A percentile compares a stretch with the other conserved stretches of the same genome.
These are phyloP conservation scores for Drosophila pegasa DNA, from an alignment of 2,888 invertebrate species.

Conservation along the genomic window DNA sequence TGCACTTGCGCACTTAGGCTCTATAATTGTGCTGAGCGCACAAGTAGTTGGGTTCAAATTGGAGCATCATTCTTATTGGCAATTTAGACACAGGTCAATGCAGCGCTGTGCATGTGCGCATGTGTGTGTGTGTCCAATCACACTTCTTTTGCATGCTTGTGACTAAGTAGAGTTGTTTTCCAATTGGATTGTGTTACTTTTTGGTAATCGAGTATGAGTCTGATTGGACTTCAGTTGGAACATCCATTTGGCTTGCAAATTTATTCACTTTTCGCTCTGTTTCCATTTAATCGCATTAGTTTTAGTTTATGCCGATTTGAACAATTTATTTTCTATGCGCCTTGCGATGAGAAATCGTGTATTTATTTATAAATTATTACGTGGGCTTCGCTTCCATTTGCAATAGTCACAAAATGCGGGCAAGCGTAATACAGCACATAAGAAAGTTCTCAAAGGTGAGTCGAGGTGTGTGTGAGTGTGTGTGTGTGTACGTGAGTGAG, in stretches of 20 bases:
- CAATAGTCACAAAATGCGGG: conserved; percentile 57
- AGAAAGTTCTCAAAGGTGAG: conserved; percentile 51
- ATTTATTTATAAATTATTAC: conserved; percentile 50
- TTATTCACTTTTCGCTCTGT: not conserved
- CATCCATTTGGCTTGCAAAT: not conserved
- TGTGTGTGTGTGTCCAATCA: not conserved
- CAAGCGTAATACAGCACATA: conserved; percentile 43
- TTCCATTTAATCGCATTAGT: conserved; percentile 2
- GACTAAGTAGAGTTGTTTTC: not conserved
- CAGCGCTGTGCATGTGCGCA: not conserved
- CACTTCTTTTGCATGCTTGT: no score
- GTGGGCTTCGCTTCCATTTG: conserved; percentile 43
- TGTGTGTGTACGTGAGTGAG: conserved; percentile 39
- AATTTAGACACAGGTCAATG: not conserved
- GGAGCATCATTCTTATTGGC: not conserved
- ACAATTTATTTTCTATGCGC: conserved; percentile 24
- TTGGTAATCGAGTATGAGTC: no score
- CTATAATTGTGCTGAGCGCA: conserved; percentile 25
- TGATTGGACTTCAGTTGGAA: not conserved
- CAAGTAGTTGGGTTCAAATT: conserved; percentile 31
- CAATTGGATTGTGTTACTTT: not conserved
- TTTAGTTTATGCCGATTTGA: conserved; percentile 1
- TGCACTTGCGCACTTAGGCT: conserved; percentile 70
- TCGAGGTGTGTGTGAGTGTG: conserved; percentile 15
- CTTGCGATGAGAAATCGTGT: conserved; percentile 24